These are phyloP conservation scores for Lamellibrachia luymesi DNA, from an alignment of 1,140 invertebrate species.

Conservation along the genomic window DNA sequence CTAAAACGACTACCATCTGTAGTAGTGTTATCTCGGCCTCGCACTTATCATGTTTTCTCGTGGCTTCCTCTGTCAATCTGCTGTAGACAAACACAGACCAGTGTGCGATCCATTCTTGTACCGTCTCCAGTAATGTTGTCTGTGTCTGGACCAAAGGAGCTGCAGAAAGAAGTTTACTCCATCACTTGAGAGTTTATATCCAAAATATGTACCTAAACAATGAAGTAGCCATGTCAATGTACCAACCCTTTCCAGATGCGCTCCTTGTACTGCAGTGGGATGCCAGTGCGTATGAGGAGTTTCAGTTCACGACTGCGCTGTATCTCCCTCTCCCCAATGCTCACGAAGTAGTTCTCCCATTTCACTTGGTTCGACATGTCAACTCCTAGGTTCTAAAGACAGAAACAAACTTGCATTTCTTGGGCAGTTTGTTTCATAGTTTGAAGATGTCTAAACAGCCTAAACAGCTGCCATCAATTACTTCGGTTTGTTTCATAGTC, in stretches of 20 bases:
- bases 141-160: not conserved
- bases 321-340: slow-evolving; percentile 41
- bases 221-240: not conserved
- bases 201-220: not conserved
- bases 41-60: not conserved
- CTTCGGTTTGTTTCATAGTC: not conserved
- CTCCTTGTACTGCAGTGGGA: slow-evolving; percentile 58
- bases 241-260: slow-evolving; percentile 58
- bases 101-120: not conserved
- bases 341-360: slow-evolving; percentile 59
- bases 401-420: not conserved
- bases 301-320: slow-evolving; percentile 53
- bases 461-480: not conserved
- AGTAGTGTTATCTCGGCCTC: too few relatives aligned
- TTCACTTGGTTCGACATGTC: slow-evolving; percentile 40
- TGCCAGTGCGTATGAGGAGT: slow-evolving; percentile 58
- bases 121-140: not conserved
- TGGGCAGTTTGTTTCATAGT: not conserved
- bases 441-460: not conserved
- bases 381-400: not conserved
- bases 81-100: not conserved
- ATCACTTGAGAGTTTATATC: not conserved
- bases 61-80: not conserved
- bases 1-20: not conserved
- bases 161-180: not conserved